phyloP scores from a whole-genome alignment of 1,140 invertebrate species.

The Apis dorsata region DNA sequence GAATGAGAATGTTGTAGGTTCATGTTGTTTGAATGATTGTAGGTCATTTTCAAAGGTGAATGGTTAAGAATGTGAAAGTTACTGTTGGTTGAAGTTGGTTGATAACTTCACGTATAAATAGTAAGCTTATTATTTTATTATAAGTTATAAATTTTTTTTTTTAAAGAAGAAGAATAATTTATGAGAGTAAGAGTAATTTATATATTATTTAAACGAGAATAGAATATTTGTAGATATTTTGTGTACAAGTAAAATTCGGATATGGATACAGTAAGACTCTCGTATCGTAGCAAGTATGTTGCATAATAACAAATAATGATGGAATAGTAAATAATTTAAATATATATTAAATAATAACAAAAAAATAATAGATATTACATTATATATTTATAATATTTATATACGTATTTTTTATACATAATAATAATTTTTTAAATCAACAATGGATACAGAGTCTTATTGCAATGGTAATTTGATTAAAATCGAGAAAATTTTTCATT shows the following conservation, averaged over 20 bases:
- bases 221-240: neutral
- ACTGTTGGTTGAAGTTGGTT: neutral
- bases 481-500: neutral
- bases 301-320: too few relatives aligned
- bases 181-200: neutral
- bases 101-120: neutral
- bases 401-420: too few relatives aligned
- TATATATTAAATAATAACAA: too few relatives aligned
- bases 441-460: too few relatives aligned
- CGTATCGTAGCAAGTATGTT: too few relatives aligned
- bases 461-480: neutral
- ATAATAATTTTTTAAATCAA: too few relatives aligned
- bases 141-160: neutral
- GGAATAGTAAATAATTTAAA: too few relatives aligned
- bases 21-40: neutral
- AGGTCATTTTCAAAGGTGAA: neutral
- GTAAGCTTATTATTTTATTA: neutral
- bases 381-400: too few relatives aligned
- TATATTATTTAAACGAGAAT: neutral
- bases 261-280: too few relatives aligned
- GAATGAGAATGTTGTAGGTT: conserved; percentile 23
- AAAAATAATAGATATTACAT: too few relatives aligned
- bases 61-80: neutral
- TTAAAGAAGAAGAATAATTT: too few relatives aligned
- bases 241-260: too few relatives aligned